A percentile compares a stretch with the other conserved stretches of the same genome.
Conservation (phyloP, 2,888 invertebrate species). For the Drosophila picticornis region DNA sequence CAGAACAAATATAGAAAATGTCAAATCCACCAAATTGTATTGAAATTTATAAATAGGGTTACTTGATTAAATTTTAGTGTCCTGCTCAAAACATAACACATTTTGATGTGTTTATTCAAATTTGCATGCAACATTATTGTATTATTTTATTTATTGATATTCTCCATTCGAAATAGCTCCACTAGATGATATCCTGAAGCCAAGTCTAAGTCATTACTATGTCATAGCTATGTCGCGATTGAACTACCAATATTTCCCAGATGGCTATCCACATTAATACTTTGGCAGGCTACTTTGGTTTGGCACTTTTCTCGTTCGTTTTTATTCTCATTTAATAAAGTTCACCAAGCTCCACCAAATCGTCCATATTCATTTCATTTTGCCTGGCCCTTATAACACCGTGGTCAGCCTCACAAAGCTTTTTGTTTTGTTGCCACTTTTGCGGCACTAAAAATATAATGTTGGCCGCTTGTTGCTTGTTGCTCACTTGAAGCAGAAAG, state of each 20-base stretch:
- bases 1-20: too few relatives aligned
- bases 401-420: conserved; percentile 30
- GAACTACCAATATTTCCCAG: not conserved
- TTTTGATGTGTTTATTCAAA: not conserved
- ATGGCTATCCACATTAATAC: conserved; percentile 4
- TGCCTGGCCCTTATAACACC: conserved; percentile 18
- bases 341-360: conserved; percentile 54
- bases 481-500: conserved; percentile 61
- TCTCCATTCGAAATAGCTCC: not conserved
- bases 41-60: not conserved
- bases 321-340: conserved; percentile 65
- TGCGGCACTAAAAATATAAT: conserved; percentile 38
- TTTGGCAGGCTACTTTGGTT: conserved; percentile 30
- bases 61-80: not conserved
- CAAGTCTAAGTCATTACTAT: too few relatives aligned
- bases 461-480: conserved; percentile 73
- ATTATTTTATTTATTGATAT: not conserved
- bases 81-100: not conserved
- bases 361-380: conserved; percentile 28
- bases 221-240: conserved; percentile 5
- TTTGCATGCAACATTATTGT: not conserved
- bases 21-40: too few relatives aligned
- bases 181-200: not conserved
- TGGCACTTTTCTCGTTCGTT: conserved; percentile 26
- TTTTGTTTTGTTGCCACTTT: conserved; percentile 44